Percentiles rank a stretch among this genome's conserved stretches.
These are phyloP conservation scores for Drosophila neotestacea DNA, from an alignment of 2,888 invertebrate genomes.

Conservation along the genomic window DNA sequence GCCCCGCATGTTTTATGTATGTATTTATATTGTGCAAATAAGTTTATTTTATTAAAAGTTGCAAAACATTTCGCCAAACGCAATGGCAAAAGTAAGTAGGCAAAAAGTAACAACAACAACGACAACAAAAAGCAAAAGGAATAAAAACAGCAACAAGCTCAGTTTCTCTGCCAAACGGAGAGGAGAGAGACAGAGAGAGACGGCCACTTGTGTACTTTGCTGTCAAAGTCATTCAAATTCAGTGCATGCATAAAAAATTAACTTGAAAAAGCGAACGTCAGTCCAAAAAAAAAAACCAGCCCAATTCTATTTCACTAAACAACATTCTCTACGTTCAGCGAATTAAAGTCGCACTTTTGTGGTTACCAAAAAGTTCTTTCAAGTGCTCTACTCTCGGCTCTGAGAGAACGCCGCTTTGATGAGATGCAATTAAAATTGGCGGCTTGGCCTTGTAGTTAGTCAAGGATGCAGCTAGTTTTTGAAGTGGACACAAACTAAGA, in stretches of 20 bases:
- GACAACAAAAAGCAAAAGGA: slow-evolving; percentile 11
- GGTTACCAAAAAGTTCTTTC: slow-evolving; percentile 54
- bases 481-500: not conserved
- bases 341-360: slow-evolving; percentile 62
- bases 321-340: slow-evolving; percentile 33
- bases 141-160: slow-evolving; percentile 20
- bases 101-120: slow-evolving; percentile 35
- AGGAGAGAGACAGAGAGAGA: slow-evolving; percentile 24
- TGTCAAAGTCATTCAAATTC: slow-evolving; percentile 76
- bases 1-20: slow-evolving; percentile 65
- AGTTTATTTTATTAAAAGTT: slow-evolving; percentile 75
- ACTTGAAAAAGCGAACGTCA: slow-evolving; percentile 45
- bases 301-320: slow-evolving; percentile 38
- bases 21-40: slow-evolving; percentile 66
- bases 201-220: slow-evolving; percentile 54
- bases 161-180: slow-evolving; percentile 23
- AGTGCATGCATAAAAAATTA: slow-evolving; percentile 75
- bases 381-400: slow-evolving; percentile 30
- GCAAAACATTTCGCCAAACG: slow-evolving; percentile 64
- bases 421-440: slow-evolving; percentile 62
- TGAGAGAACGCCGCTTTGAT: slow-evolving; percentile 39
- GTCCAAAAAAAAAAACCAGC: not conserved
- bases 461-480: slow-evolving; percentile 6
- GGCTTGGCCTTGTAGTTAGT: slow-evolving; percentile 40
- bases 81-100: slow-evolving; percentile 60